Evolutionary conservation across 2,888 invertebrate species (phyloP).

Genomic region (Sipha maydis): DNA sequence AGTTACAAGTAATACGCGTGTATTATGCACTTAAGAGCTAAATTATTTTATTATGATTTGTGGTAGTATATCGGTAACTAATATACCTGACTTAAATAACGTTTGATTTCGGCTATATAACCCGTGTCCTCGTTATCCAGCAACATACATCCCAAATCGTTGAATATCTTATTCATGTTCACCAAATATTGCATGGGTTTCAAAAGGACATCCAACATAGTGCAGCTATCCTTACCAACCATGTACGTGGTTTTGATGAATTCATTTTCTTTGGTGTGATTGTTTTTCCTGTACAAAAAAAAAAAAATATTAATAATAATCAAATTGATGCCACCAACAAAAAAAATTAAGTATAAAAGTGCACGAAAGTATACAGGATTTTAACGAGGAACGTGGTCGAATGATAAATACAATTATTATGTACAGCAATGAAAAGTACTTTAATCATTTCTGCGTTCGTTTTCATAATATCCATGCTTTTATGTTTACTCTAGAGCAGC

Average conservation of each 20-base stretch:
- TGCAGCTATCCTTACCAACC: slow-evolving; percentile 26
- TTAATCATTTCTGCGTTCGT: too few relatives aligned
- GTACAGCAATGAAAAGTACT: too few relatives aligned
- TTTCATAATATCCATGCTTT: too few relatives aligned
- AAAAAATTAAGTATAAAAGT: too few relatives aligned
- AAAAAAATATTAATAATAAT: too few relatives aligned
- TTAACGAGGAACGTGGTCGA: too few relatives aligned
- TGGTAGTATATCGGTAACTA: too few relatives aligned
- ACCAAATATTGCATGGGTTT: slow-evolving; percentile 42
- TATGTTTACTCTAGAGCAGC: too few relatives aligned
- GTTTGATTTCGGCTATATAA: slow-evolving; percentile 38
- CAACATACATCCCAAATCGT: slow-evolving; percentile 22
- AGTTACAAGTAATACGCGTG: too few relatives aligned
- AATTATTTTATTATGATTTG: background rate
- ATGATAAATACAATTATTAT: too few relatives aligned
- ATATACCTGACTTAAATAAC: slow-evolving; percentile 46
- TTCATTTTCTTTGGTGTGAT: slow-evolving; percentile 3
- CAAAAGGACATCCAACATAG: slow-evolving; percentile 37
- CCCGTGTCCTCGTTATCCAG: slow-evolving; percentile 9
- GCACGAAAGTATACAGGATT: too few relatives aligned
- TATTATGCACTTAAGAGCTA: too few relatives aligned
- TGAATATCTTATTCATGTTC: slow-evolving; percentile 43
- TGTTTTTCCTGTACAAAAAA: slow-evolving; percentile 33
- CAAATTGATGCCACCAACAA: background rate
- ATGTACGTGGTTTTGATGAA: slow-evolving; percentile 27